A percentile compares a stretch with the other conserved stretches of the same genome.
Evolutionary conservation across 2,888 invertebrate species (phyloP).

Genomic region (Ptilodon capucinus): DNA sequence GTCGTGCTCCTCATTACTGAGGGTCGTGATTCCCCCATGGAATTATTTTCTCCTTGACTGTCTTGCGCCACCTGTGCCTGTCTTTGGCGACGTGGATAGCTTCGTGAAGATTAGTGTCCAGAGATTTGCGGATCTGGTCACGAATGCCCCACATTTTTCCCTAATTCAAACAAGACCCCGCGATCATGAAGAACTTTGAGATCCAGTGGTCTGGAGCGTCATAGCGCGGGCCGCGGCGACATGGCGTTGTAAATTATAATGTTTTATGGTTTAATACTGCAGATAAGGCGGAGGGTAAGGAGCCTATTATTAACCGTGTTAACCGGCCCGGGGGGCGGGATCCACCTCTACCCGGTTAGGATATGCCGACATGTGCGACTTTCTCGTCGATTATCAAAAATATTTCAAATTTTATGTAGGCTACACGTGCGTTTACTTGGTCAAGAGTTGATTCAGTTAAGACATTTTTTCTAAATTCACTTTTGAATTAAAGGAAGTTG

Average conservation of each 20-base stretch:
- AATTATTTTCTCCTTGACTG: no score
- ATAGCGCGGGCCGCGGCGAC: slow-evolving; percentile 66
- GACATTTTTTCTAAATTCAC: no score
- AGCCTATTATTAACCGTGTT: slow-evolving; percentile 79
- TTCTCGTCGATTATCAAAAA: not conserved
- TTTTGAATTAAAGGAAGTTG: no score
- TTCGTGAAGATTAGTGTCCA: no score
- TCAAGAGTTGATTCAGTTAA: no score
- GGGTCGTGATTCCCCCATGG: no score
- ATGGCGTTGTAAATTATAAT: slow-evolving; percentile 79
- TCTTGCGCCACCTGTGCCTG: no score
- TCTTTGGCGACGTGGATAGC: no score
- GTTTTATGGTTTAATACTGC: slow-evolving; percentile 82
- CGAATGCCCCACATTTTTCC: not conserved
- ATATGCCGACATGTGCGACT: not conserved
- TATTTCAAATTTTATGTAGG: not conserved
- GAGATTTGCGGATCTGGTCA: no score
- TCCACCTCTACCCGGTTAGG: slow-evolving; percentile 6
- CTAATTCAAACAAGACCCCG: not conserved
- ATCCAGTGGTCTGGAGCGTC: slow-evolving; percentile 56
- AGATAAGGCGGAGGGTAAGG: slow-evolving; percentile 79
- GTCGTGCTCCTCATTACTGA: no score
- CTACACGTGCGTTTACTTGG: no score
- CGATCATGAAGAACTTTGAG: slow-evolving; percentile 51
- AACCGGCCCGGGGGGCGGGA: slow-evolving; percentile 50